Conservation (phyloP, 2,113 vertebrate genomes). For the Larimichthys crocea region DNA sequence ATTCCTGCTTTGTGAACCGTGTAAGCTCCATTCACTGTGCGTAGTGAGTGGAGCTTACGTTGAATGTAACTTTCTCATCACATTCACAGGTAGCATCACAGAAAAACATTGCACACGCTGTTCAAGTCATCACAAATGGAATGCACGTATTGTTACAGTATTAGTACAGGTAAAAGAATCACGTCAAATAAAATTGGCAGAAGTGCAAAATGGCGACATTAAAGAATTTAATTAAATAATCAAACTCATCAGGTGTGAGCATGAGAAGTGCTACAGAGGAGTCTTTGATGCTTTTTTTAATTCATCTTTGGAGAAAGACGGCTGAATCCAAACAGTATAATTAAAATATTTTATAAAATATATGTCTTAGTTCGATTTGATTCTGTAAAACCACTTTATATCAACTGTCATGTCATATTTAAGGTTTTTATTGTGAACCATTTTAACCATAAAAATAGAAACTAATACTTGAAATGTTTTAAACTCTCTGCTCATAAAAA, state of each 20-base stretch:
- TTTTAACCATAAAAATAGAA: neutral
- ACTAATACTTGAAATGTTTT: neutral
- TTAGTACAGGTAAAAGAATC: neutral
- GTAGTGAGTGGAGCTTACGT: no score
- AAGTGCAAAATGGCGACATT: neutral
- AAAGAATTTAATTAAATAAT: neutral
- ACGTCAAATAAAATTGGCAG: neutral
- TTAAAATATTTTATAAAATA: neutral
- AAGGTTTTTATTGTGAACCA: neutral
- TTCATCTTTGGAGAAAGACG: neutral
- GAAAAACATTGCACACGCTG: neutral
- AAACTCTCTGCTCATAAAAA: neutral
- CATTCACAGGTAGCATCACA: neutral
- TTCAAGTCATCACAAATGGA: neutral
- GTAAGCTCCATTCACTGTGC: neutral
- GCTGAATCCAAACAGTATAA: neutral
- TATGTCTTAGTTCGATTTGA: neutral
- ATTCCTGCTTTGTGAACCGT: neutral
- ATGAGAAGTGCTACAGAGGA: neutral
- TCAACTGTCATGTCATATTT: neutral
- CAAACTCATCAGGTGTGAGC: neutral
- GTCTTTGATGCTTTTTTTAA: neutral
- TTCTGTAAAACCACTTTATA: neutral
- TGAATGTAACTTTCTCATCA: neutral
- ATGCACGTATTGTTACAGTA: neutral